These are phyloP conservation scores for Micromussa lordhowensis DNA, from an alignment of 92 coral and sea anemone genomes.

Conservation along the genomic window DNA sequence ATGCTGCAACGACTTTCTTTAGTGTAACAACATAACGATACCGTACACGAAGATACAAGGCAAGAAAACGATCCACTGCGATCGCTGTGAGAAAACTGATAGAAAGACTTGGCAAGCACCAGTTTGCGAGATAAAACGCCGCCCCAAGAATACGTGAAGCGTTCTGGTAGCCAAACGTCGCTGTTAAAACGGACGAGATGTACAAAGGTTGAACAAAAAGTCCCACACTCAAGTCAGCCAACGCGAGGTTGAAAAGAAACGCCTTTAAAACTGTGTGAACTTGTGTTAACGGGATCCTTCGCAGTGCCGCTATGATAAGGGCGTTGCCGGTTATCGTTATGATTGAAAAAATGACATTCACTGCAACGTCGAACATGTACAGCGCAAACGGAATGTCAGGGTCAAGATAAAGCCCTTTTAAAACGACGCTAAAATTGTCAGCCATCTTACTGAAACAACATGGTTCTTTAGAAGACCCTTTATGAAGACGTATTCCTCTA, in stretches of 20 bases:
- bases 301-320: constrained; percentile 15
- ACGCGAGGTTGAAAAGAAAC: constrained; percentile 20
- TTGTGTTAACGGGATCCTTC: neutral
- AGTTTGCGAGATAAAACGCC: constrained; percentile 12
- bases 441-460: constrained; percentile 11
- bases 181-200: constrained; percentile 10
- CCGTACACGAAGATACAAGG: neutral
- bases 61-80: constrained; percentile 33
- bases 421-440: constrained; percentile 6
- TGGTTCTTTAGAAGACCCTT: neutral
- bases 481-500: neutral
- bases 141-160: constrained; percentile 26
- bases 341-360: constrained; percentile 12
- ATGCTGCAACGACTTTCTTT: neutral
- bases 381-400: constrained; percentile 8
- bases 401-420: neutral
- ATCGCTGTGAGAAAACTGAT: constrained; percentile 11
- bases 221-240: constrained; percentile 31
- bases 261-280: constrained; percentile 32
- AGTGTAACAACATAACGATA: constrained; percentile 15
- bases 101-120: constrained; percentile 21
- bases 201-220: constrained; percentile 22
- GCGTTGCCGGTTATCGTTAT: constrained; percentile 7
- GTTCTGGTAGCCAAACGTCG: neutral
- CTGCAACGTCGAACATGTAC: constrained; percentile 34